A percentile compares a stretch with the other conserved stretches of the same genome.
These are phyloP conservation scores for Eulithis prunata DNA, from an alignment of 2,888 invertebrate species.

Conservation along the genomic window DNA sequence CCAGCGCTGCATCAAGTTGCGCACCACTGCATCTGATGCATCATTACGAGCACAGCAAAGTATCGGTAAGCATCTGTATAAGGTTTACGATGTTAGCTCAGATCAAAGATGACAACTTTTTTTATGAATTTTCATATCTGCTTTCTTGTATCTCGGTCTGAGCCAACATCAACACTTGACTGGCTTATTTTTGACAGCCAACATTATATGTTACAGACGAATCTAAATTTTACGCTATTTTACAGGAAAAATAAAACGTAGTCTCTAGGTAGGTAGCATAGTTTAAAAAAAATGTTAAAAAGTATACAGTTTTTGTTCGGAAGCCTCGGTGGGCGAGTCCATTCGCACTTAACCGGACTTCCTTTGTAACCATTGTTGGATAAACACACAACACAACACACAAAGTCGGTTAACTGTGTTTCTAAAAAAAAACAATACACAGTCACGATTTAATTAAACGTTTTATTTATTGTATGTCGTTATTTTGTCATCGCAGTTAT, in stretches of 20 bases:
- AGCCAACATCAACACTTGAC: neutral
- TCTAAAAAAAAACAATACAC: constrained; percentile 28
- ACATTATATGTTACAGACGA: too few species aligned
- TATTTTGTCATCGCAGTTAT: constrained; percentile 42
- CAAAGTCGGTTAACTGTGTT: constrained; percentile 19
- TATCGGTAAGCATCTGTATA: constrained; percentile 68
- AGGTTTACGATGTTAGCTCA: neutral
- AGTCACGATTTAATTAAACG: constrained; percentile 40
- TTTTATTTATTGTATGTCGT: constrained; percentile 46
- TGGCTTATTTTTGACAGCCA: too few species aligned
- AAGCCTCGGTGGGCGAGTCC: too few species aligned
- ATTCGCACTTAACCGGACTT: too few species aligned
- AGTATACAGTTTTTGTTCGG: too few species aligned
- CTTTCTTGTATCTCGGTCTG: neutral
- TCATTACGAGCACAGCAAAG: constrained; percentile 77
- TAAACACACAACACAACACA: neutral
- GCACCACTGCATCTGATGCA: constrained; percentile 74
- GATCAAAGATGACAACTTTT: neutral
- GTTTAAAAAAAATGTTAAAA: too few species aligned
- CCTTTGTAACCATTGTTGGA: too few species aligned
- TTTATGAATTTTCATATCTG: too few species aligned
- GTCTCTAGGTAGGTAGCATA: too few species aligned
- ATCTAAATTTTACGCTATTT: too few species aligned
- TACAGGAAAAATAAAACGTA: too few species aligned
- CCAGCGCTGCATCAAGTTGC: constrained; percentile 79